Conservation (phyloP, 2,888 invertebrate species). For the Rambutsinella grinnellia region DNA sequence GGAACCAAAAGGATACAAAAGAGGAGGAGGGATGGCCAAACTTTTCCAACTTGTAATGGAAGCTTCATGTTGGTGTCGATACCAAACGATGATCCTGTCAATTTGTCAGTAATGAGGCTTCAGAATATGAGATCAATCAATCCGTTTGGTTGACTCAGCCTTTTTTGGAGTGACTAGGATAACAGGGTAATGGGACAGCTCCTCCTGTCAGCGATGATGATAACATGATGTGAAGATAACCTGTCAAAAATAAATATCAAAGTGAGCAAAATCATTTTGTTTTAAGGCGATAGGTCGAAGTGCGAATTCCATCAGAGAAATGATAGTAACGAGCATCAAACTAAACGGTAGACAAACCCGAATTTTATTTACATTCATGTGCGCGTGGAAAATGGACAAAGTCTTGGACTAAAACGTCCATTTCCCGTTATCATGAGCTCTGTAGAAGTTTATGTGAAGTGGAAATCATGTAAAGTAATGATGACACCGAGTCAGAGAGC, state of each 20-base stretch:
- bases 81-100: conserved; percentile 13
- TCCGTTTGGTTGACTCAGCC: not conserved
- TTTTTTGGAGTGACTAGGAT: not conserved
- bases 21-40: conserved; percentile 52
- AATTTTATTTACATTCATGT: no score
- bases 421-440: conserved; percentile 26
- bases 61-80: conserved; percentile 28
- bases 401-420: conserved; percentile 18
- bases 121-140: conserved; percentile 3
- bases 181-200: not conserved
- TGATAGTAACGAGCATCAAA: not conserved
- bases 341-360: no score
- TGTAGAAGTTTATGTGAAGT: conserved; percentile 24
- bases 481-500: not conserved
- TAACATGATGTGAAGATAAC: not conserved
- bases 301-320: not conserved
- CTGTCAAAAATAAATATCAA: not conserved
- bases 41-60: conserved; percentile 36
- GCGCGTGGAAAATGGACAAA: not conserved
- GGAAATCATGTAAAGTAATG: conserved; percentile 32
- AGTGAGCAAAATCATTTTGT: not conserved
- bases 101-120: conserved; percentile 13
- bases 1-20: conserved; percentile 55
- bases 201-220: not conserved
- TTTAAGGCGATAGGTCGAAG: not conserved